Percentiles rank a stretch among this genome's conserved stretches.
Conservation (phyloP, 2,113 vertebrate genomes). For the Tursiops truncatus region DNA sequence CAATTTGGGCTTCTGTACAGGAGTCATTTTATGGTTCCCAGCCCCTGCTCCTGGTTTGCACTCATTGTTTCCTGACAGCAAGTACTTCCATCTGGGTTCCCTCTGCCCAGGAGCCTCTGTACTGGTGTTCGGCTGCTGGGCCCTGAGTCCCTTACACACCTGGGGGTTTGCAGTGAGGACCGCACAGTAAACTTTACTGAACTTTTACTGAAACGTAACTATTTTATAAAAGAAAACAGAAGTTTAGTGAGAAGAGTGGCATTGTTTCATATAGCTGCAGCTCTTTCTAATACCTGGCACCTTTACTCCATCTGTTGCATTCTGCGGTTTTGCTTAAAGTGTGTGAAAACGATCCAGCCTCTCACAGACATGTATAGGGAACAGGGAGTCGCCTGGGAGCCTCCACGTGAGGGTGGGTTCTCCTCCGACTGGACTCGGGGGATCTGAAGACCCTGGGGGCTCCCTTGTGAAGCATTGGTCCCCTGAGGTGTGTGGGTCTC, state of each 20-base stretch:
- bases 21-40: not conserved
- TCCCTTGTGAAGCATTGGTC: not conserved
- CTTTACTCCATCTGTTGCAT: not conserved
- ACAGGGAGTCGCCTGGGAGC: not conserved
- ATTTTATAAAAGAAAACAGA: not conserved
- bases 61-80: fast-evolving
- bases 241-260: not conserved
- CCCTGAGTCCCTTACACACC: not conserved
- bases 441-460: not conserved
- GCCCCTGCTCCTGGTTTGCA: not conserved
- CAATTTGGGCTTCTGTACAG: not conserved
- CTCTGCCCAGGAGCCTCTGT: not conserved
- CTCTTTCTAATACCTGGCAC: not conserved
- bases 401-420: not conserved
- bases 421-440: not conserved
- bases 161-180: not conserved
- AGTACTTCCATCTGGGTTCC: not conserved
- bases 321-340: not conserved
- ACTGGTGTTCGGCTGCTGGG: not conserved
- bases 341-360: not conserved
- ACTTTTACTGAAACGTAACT: not conserved
- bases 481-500: not conserved
- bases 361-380: not conserved
- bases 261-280: not conserved
- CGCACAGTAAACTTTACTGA: not conserved